These are phyloP conservation scores for Nothura maculosa DNA, from an alignment of 2,797 vertebrate genomes.

Conservation along the genomic window DNA sequence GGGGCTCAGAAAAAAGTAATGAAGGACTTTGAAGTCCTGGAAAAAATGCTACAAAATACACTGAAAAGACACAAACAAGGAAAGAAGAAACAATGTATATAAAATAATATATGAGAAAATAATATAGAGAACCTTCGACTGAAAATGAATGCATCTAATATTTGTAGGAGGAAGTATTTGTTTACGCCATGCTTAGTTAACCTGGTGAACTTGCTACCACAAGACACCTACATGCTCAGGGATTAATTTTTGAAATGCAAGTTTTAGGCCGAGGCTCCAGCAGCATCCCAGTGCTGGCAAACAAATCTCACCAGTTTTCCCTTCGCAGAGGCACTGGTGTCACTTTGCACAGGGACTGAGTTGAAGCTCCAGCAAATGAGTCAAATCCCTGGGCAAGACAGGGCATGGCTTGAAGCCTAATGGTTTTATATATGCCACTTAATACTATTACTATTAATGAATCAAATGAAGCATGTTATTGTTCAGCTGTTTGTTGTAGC, in stretches of 20 bases:
- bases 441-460: background rate
- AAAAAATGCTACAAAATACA: background rate
- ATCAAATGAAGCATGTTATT: background rate
- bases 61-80: background rate
- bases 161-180: background rate
- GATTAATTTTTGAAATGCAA: background rate
- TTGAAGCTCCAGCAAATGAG: background rate
- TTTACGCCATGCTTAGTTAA: background rate
- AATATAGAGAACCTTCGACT: background rate
- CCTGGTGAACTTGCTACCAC: background rate
- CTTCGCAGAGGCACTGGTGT: fast-evolving
- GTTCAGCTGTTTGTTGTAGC: background rate
- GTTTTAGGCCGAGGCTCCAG: background rate
- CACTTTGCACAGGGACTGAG: background rate
- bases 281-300: background rate
- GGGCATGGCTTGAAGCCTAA: background rate
- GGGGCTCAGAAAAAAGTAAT: background rate
- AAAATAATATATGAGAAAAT: background rate
- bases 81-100: background rate
- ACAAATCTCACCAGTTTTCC: background rate
- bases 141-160: background rate
- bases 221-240: fast-evolving
- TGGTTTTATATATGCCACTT: background rate
- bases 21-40: background rate
- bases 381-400: background rate